phyloP scores from a whole-genome alignment of 2,888 invertebrate genomes.

The Blomia tropicalis region DNA sequence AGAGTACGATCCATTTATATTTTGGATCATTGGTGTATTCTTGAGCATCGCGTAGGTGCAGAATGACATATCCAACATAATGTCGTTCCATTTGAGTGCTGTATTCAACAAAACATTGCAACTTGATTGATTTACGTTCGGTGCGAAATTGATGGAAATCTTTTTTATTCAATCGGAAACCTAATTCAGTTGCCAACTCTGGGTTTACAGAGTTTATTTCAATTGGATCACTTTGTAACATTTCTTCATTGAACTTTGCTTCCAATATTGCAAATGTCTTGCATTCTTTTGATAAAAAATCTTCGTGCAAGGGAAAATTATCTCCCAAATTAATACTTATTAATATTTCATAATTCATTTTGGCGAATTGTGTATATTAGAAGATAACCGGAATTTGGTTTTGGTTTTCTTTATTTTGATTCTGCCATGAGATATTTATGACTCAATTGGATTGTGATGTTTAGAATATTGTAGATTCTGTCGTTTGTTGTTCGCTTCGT shows the following conservation, averaged over 20 bases:
- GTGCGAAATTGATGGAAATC: constrained; percentile 23
- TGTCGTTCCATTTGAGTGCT: not conserved
- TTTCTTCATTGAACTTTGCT: constrained; percentile 24
- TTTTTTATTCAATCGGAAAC: constrained; percentile 23
- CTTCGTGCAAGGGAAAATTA: constrained; percentile 17
- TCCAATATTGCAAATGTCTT: constrained; percentile 18
- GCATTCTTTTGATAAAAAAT: not conserved
- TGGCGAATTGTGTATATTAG: no score
- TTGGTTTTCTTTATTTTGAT: not conserved
- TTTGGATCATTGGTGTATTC: constrained; percentile 21
- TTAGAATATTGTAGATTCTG: not conserved
- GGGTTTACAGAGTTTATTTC: not conserved
- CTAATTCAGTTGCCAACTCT: constrained; percentile 21
- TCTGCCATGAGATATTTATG: not conserved
- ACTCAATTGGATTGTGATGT: not conserved
- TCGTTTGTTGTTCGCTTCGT: no score
- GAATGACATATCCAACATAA: constrained; percentile 22
- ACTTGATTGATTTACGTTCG: constrained; percentile 25
- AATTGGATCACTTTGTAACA: constrained; percentile 20
- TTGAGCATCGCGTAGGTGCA: constrained; percentile 24
- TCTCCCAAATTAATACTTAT: constrained; percentile 18
- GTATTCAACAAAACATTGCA: constrained; percentile 23
- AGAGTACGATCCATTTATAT: constrained; percentile 20
- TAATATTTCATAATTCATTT: constrained; percentile 17
- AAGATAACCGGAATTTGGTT: no score